phyloP scores from a whole-genome alignment of 2,113 vertebrate species.

The Ancistrus triradiatus region DNA sequence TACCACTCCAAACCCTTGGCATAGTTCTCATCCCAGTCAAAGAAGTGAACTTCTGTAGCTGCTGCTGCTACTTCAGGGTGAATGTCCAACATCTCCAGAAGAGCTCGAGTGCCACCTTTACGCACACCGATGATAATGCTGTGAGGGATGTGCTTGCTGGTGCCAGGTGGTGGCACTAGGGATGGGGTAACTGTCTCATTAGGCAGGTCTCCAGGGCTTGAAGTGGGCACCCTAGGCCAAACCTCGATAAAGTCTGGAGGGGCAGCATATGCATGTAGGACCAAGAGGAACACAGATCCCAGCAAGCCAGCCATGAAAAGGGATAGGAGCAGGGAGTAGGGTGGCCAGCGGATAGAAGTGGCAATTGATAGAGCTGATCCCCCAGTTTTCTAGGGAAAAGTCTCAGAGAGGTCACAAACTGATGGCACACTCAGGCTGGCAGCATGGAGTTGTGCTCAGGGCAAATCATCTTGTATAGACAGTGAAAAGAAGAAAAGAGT shows the following conservation, averaged over 20 bases:
- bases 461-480: slow-evolving; percentile 53
- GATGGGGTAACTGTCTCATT: slow-evolving; percentile 69
- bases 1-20: slow-evolving; percentile 88
- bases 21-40: slow-evolving; percentile 93
- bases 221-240: slow-evolving; percentile 56
- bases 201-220: slow-evolving; percentile 57
- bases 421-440: slow-evolving; percentile 41
- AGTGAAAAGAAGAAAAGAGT: slow-evolving; percentile 25
- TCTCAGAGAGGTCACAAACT: slow-evolving; percentile 51
- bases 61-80: slow-evolving; percentile 86
- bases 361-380: slow-evolving; percentile 36
- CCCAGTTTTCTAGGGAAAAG: slow-evolving; percentile 45
- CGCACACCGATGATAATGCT: slow-evolving; percentile 90
- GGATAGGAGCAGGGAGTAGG: slow-evolving; percentile 5
- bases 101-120: slow-evolving; percentile 85
- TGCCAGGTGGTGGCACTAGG: slow-evolving; percentile 75
- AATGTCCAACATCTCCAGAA: slow-evolving; percentile 90
- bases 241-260: slow-evolving; percentile 57
- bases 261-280: slow-evolving; percentile 68
- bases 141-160: slow-evolving; percentile 77
- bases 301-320: slow-evolving; percentile 77
- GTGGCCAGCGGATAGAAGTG: slow-evolving; percentile 18
- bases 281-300: slow-evolving; percentile 74
- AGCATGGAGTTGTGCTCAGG: slow-evolving; percentile 49
- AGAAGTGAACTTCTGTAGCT: slow-evolving; percentile 91